Evolutionary conservation across 2,113 vertebrate genomes (phyloP), one percentile per base, ranked within the genome.

Genomic region (Kobus ellipsiprymnus): DNA sequence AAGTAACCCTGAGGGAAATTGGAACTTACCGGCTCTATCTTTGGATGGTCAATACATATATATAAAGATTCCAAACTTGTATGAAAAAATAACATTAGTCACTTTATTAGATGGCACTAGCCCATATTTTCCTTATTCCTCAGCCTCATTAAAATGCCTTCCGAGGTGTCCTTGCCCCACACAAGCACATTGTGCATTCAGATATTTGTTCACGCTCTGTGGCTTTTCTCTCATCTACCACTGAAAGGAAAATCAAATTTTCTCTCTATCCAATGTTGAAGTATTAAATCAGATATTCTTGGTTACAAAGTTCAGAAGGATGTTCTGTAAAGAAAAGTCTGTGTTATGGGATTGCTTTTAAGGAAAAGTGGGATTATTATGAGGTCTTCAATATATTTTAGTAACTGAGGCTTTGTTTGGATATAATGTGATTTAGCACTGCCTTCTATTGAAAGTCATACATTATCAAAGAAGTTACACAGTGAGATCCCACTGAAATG

Each of bases 211-310:
- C 2, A 44, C 36, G 30, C 44, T 94, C 54, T 17, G n/a, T 55
- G 21, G 4, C 2, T 93, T 96, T 96, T 62, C 23, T 89, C 33
- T 87, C 40, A 36, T 85, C 13, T 91, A 77, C 71, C 71, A 74
- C 7, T 74, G 52, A 82, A 71, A 97, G 62, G 25, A 96, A 96
- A 95, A 77, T 82, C 33, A 95, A 82, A 96, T 96, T 91, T 96
- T 10, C 14, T 78, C n/a, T 96, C 8, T 59, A 62, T 52, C 48
- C 30, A 44, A 5, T 77, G 40, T 94, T 96, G 83, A 52, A 86
- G 21, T 74, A 83, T 94, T 95, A 96, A 97, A 48, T 84, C 52
- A 83, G 2, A 74, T 78, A 92, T 59, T 95, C 30, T 86, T 50
- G 62, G 27, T 93, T 21, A 33, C 13, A 91, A 78, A 82, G n/a